Conservation (phyloP, 2,797 vertebrate genomes). For the Tapirus indicus region DNA sequence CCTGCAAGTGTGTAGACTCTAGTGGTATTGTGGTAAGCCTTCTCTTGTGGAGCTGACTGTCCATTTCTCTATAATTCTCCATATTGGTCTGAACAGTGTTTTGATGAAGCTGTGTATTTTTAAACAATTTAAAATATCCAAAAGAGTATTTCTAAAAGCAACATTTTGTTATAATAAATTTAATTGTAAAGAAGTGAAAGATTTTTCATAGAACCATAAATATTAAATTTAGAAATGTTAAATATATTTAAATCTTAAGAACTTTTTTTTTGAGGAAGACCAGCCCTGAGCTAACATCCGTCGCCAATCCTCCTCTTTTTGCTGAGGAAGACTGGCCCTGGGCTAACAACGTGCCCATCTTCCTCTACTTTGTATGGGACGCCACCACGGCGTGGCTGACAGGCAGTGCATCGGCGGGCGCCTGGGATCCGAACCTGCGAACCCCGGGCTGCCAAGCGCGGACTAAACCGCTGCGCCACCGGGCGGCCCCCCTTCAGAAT, state of each 20-base stretch:
- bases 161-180: not conserved
- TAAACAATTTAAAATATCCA: not conserved
- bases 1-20: not conserved
- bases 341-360: too few relatives aligned
- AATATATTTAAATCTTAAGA: not conserved
- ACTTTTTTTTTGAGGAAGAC: too few relatives aligned
- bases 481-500: not conserved
- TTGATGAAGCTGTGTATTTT: not conserved
- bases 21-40: not conserved
- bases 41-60: not conserved
- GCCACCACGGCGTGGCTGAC: too few relatives aligned
- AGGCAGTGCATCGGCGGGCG: too few relatives aligned
- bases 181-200: not conserved
- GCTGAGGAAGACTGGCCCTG: too few relatives aligned
- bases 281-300: too few relatives aligned
- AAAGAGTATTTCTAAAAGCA: not conserved
- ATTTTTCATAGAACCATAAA: not conserved
- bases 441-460: too few relatives aligned
- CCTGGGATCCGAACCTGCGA: too few relatives aligned
- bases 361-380: too few relatives aligned
- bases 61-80: not conserved
- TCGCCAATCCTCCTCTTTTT: too few relatives aligned
- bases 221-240: slow-evolving; percentile 40
- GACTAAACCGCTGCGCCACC: too few relatives aligned
- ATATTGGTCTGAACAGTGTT: not conserved